Conservation (phyloP, 2,797 vertebrate species). For the Vultur gryphus region DNA sequence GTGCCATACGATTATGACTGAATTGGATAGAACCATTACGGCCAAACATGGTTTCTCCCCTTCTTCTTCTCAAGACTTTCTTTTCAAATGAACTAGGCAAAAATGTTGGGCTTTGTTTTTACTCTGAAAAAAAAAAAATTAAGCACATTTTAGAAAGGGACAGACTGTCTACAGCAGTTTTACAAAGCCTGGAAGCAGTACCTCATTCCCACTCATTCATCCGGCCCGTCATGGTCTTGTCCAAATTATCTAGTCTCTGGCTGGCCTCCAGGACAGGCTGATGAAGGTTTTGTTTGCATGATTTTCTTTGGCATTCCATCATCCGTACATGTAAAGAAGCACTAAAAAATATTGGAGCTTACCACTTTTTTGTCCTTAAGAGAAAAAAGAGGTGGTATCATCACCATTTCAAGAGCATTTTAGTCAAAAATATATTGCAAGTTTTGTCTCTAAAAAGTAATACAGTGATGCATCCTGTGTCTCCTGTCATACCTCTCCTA, state of each 20-base stretch:
- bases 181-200: constrained; percentile 9
- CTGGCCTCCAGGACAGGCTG: constrained; percentile 38
- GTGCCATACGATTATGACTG: not conserved
- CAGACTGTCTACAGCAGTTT: not conserved
- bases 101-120: not conserved
- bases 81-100: not conserved
- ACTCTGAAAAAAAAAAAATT: not conserved
- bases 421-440: not conserved
- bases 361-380: not conserved
- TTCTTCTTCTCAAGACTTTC: not conserved
- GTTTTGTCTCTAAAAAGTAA: not conserved
- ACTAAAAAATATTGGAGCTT: not conserved
- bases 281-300: constrained; percentile 27
- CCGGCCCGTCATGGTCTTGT: not conserved
- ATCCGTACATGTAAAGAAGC: not conserved
- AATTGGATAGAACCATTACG: not conserved
- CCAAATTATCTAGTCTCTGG: constrained; percentile 35
- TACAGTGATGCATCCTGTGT: not conserved
- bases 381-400: not conserved
- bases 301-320: constrained; percentile 13
- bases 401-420: not conserved
- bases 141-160: not conserved
- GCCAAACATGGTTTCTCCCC: not conserved
- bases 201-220: not conserved
- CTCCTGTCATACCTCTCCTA: not conserved